A percentile compares a stretch with the other conserved stretches of the same genome.
Conservation (phyloP, 2,888 invertebrate species). For the Hoplodrina ambigua region DNA sequence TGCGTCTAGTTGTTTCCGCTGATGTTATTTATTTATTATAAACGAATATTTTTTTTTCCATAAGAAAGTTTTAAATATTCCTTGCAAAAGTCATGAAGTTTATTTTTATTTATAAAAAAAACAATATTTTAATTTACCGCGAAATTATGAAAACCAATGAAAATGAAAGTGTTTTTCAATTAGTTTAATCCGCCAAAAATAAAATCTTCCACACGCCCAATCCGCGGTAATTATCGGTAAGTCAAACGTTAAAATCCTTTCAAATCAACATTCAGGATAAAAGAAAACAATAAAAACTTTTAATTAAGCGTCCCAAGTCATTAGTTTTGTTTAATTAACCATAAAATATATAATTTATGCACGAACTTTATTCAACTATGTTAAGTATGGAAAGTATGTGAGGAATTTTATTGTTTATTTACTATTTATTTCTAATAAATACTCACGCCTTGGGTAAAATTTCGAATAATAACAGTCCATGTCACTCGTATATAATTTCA, state of each 20-base stretch:
- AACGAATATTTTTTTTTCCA: too few relatives aligned
- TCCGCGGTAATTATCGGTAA: conserved; percentile 17
- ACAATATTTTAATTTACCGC: background rate
- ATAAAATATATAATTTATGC: conserved; percentile 56
- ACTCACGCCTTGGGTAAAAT: conserved; percentile 90
- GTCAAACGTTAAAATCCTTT: background rate
- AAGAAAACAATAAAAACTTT: conserved; percentile 24
- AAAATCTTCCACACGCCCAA: background rate
- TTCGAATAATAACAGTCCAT: conserved; percentile 91
- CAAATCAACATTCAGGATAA: conserved; percentile 11
- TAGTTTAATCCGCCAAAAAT: background rate
- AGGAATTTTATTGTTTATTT: conserved; percentile 88
- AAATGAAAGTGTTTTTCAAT: background rate
- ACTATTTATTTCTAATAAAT: conserved; percentile 78
- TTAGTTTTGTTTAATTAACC: conserved; percentile 39
- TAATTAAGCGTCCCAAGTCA: conserved; percentile 6
- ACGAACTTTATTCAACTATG: conserved; percentile 65
- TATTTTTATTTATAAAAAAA: background rate
- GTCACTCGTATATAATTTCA: conserved; percentile 82
- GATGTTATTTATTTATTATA: background rate
- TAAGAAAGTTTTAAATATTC: too few relatives aligned
- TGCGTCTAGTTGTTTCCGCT: background rate
- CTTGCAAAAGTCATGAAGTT: background rate
- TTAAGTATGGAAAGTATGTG: conserved; percentile 81
- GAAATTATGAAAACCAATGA: too few relatives aligned